Evolutionary conservation across 1,140 invertebrate species (phyloP).

Genomic region (Dinoponera quadriceps): DNA sequence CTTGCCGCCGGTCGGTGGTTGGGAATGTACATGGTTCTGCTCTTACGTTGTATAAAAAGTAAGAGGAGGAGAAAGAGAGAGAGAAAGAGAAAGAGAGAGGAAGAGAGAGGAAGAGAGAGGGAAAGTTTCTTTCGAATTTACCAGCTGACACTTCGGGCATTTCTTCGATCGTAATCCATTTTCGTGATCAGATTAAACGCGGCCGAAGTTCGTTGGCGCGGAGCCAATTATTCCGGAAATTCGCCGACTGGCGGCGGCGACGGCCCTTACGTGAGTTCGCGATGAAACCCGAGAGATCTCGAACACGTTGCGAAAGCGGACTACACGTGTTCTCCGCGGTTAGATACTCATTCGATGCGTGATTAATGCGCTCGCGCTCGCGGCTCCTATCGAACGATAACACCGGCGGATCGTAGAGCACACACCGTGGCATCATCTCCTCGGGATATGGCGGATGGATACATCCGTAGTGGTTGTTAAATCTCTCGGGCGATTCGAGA

Average conservation of each 20-base stretch:
- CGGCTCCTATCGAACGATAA: background rate
- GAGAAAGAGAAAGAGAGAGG: too few relatives aligned
- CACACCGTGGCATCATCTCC: too few relatives aligned
- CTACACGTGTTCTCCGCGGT: background rate
- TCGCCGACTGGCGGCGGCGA: background rate
- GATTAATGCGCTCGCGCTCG: background rate
- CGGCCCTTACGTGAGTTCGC: background rate
- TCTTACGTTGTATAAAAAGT: too few relatives aligned
- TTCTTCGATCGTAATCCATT: slow-evolving; percentile 12
- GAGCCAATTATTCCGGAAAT: slow-evolving; percentile 16
- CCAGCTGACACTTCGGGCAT: too few relatives aligned
- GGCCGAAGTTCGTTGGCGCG: background rate
- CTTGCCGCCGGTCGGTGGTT: too few relatives aligned
- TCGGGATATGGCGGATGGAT: too few relatives aligned
- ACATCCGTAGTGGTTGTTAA: too few relatives aligned
- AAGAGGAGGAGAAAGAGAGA: too few relatives aligned
- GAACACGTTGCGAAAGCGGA: background rate
- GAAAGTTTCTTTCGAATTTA: too few relatives aligned
- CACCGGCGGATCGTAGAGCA: background rate
- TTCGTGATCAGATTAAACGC: slow-evolving; percentile 15
- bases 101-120: too few relatives aligned
- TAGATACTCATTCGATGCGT: slow-evolving; percentile 13
- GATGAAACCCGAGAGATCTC: background rate
- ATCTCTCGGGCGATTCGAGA: too few relatives aligned
- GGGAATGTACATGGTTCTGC: too few relatives aligned